Conservation (phyloP, 2,888 invertebrate genomes). For the Heliconius sara region DNA sequence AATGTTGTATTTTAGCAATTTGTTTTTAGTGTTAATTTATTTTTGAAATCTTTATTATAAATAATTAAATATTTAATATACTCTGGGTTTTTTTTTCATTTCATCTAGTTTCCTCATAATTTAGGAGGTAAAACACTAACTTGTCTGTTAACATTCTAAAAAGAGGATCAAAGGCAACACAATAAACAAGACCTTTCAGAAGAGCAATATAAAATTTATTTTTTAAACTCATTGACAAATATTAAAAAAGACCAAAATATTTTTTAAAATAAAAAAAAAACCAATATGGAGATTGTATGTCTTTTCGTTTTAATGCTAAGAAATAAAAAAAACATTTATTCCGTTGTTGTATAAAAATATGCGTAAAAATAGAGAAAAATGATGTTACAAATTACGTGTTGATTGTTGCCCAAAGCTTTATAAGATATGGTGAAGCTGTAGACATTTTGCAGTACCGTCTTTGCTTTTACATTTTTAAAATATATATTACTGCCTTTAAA, state of each 20-base stretch:
- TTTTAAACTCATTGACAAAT: conserved; percentile 75
- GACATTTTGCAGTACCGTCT: conserved; percentile 52
- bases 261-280: conserved; percentile 58
- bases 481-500: conserved; percentile 4
- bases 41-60: no score
- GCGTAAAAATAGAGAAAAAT: conserved; percentile 79
- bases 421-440: conserved; percentile 41
- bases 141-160: background rate
- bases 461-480: conserved; percentile 27
- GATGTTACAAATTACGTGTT: conserved; percentile 62
- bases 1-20: no score
- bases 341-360: conserved; percentile 83
- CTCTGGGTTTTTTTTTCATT: no score
- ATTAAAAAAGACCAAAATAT: conserved; percentile 63
- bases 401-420: conserved; percentile 46
- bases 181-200: conserved; percentile 58
- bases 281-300: conserved; percentile 77
- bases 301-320: conserved; percentile 84
- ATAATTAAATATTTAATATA: no score
- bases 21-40: no score
- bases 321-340: conserved; percentile 80
- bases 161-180: conserved; percentile 24
- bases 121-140: no score
- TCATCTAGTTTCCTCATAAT: no score
- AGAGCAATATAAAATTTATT: conserved; percentile 82